A percentile compares a stretch with the other conserved stretches of the same genome.
Evolutionary conservation across 1,140 invertebrate genomes (phyloP).

Genomic region (Meloidogyne exigua): DNA sequence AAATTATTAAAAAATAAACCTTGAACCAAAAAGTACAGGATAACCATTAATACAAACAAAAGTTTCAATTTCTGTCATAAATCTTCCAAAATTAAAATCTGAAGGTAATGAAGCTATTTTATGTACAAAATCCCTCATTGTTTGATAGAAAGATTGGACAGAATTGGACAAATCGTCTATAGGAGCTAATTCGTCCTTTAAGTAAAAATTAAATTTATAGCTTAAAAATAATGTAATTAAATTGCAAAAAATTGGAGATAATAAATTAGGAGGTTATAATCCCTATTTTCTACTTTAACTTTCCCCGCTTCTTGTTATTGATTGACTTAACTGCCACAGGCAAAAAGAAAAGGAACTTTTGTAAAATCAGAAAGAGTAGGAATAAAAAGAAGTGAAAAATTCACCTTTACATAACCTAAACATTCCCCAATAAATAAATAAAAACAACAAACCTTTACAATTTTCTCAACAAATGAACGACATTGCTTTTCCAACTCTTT

Average conservation of each 20-base stretch:
- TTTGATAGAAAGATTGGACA: constrained; percentile 85
- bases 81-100: constrained; percentile 9
- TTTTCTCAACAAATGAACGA: constrained; percentile 40
- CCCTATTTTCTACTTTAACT: no score
- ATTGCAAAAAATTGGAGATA: background rate
- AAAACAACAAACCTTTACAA: constrained; percentile 31
- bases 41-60: constrained; percentile 56
- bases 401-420: no score
- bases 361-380: no score
- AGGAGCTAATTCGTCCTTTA: constrained; percentile 63
- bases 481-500: constrained; percentile 49
- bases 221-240: no score
- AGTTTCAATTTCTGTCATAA: constrained; percentile 55
- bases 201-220: background rate
- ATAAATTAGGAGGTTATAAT: no score
- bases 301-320: no score
- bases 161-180: constrained; percentile 85
- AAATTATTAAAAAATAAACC: constrained; percentile 23
- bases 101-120: constrained; percentile 15
- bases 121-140: constrained; percentile 70
- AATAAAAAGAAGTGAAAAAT: no score
- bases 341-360: no score
- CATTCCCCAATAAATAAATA: constrained; percentile 1
- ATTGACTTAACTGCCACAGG: no score
- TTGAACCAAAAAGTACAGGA: constrained; percentile 49